These are phyloP conservation scores for Monarcha castaneiventris DNA, from an alignment of 2,113 vertebrate species.

Conservation along the genomic window DNA sequence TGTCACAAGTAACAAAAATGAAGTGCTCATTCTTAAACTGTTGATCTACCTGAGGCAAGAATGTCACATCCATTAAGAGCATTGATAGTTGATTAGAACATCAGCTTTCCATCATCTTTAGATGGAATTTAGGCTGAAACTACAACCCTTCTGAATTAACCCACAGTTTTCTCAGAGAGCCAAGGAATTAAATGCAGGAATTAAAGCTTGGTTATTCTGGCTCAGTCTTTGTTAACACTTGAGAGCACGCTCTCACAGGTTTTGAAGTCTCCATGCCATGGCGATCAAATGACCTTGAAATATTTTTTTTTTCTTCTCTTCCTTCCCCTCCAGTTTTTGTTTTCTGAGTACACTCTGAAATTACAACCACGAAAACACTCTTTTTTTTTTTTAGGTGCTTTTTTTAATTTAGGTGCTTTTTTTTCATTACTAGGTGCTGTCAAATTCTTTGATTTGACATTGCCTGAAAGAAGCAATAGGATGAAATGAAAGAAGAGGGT, in stretches of 20 bases:
- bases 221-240: not conserved
- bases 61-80: not conserved
- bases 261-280: not conserved
- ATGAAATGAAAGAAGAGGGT: not conserved
- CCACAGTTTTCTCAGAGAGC: not conserved
- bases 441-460: not conserved
- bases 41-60: not conserved
- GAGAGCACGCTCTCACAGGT: not conserved
- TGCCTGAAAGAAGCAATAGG: accelerated
- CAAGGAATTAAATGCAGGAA: not conserved
- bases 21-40: not conserved
- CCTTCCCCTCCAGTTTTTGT: not conserved
- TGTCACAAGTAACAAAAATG: not conserved
- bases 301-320: accelerated
- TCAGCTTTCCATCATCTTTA: not conserved
- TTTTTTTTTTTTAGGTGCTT: no score
- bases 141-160: not conserved
- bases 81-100: not conserved
- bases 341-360: not conserved
- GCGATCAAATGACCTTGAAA: not conserved
- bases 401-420: no score
- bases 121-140: not conserved
- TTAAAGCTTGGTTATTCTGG: not conserved
- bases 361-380: not conserved
- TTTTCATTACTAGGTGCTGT: not conserved